Percentiles rank a stretch among this genome's conserved stretches.
Evolutionary conservation across 2,113 vertebrate species (phyloP).

Genomic region (Oenanthe oenanthe): DNA sequence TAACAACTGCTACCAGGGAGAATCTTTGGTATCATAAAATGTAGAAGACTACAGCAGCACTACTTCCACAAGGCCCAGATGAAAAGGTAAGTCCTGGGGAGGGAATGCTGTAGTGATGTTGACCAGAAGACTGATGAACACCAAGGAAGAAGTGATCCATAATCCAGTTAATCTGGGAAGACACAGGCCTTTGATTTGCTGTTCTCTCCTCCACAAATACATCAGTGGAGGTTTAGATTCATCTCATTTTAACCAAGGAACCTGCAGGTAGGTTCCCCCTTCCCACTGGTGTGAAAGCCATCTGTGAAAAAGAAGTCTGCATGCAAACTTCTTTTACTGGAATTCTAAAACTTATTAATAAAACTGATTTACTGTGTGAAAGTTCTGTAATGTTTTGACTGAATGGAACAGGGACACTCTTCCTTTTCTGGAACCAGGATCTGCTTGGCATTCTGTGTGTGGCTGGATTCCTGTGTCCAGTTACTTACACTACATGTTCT

Average conservation of each 20-base stretch:
- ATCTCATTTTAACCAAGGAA: not conserved
- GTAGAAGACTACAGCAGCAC: not conserved
- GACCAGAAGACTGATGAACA: not conserved
- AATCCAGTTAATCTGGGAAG: not conserved
- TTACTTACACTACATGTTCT: not conserved
- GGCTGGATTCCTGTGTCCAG: not conserved
- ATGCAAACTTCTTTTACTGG: not conserved
- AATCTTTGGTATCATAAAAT: not conserved
- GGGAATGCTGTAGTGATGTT: not conserved
- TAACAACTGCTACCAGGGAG: not conserved
- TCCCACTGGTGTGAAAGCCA: not conserved
- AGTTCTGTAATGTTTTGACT: not conserved
- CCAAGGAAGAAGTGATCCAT: not conserved
- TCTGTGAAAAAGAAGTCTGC: accelerated
- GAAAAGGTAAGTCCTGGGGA: not conserved
- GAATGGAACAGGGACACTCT: not conserved
- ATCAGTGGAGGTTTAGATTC: not conserved
- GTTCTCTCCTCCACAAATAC: not conserved
- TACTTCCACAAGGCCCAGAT: not conserved
- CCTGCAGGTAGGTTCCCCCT: not conserved
- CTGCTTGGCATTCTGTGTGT: not conserved
- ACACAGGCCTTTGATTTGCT: not conserved
- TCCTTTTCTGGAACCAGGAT: not conserved
- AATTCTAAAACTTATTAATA: not conserved
- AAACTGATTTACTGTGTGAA: not conserved